phyloP scores from a whole-genome alignment of 92 coral and sea anemone species.

The Micromussa lordhowensis region DNA sequence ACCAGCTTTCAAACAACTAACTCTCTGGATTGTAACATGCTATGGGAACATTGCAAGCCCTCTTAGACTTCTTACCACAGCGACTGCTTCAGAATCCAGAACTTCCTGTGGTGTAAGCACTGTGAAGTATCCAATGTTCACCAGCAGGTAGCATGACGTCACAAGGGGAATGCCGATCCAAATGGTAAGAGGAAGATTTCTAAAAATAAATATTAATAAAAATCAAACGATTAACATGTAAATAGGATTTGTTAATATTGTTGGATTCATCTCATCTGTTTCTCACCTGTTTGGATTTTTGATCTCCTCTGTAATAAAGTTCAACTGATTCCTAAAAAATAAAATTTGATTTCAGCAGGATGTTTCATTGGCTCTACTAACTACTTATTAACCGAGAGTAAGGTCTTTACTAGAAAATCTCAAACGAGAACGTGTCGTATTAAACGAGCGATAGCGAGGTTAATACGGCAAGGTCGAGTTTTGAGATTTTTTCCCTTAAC shows the following conservation, averaged over 20 bases:
- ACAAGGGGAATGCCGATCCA: conserved; percentile 81
- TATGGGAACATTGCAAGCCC: background rate
- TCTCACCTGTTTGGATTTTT: conserved; percentile 84
- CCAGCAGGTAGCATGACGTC: conserved; percentile 74
- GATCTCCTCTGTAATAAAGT: conserved; percentile 82
- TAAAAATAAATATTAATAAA: background rate
- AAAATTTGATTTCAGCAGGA: too few relatives aligned
- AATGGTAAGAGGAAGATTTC: conserved; percentile 75
- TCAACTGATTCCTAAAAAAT: conserved; percentile 81
- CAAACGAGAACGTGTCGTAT: too few relatives aligned
- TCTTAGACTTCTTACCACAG: conserved; percentile 68
- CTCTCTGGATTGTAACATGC: background rate
- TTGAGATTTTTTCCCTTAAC: too few relatives aligned
- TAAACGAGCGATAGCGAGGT: too few relatives aligned
- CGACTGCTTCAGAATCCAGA: conserved; percentile 75
- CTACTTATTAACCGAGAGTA: too few relatives aligned
- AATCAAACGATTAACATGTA: background rate
- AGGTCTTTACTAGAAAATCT: too few relatives aligned
- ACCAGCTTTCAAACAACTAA: background rate
- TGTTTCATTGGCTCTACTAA: too few relatives aligned
- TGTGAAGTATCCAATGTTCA: conserved; percentile 81
- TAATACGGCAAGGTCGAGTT: too few relatives aligned
- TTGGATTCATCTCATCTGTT: too few relatives aligned
- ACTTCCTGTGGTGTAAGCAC: conserved; percentile 73
- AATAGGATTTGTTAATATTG: background rate